These are phyloP conservation scores for Dysmachus trigonus DNA, from an alignment of 2,888 invertebrate species.

Conservation along the genomic window DNA sequence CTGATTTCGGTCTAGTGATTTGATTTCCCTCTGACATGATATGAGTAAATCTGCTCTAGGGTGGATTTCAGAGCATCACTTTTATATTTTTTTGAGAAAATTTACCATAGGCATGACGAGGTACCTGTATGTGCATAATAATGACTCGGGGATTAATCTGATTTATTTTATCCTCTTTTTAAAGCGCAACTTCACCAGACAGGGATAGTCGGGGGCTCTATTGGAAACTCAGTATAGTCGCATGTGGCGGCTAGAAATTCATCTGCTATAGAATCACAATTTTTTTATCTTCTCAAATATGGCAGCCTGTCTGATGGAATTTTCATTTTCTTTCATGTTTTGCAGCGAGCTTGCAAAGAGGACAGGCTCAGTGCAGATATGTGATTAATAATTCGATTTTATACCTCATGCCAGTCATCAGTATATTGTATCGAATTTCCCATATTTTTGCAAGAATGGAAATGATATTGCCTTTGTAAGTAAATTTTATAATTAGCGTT, in stretches of 20 bases:
- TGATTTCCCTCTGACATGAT: conserved; percentile 15
- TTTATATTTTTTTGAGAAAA: not conserved
- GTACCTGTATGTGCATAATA: conserved; percentile 24
- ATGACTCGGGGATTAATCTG: conserved; percentile 25
- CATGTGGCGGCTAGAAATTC: not conserved
- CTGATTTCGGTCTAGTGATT: conserved; percentile 37
- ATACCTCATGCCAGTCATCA: not conserved
- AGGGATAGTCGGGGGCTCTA: not conserved
- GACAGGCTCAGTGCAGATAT: not conserved
- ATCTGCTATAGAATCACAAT: not conserved
- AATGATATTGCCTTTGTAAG: not conserved
- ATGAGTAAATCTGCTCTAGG: not conserved
- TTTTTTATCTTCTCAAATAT: not conserved
- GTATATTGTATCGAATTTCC: not conserved
- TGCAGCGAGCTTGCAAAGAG: not conserved
- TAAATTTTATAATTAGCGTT: not conserved
- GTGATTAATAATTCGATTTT: not conserved
- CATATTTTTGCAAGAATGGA: not conserved
- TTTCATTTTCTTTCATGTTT: not conserved
- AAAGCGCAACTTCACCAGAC: not conserved
- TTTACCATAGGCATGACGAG: conserved; percentile 1
- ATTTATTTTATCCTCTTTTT: conserved; percentile 16
- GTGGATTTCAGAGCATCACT: not conserved
- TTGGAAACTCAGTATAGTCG: not conserved
- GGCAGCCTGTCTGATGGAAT: not conserved